phyloP scores from a whole-genome alignment of 2,113 vertebrate species.

The Psammodynastes pulverulentus region DNA sequence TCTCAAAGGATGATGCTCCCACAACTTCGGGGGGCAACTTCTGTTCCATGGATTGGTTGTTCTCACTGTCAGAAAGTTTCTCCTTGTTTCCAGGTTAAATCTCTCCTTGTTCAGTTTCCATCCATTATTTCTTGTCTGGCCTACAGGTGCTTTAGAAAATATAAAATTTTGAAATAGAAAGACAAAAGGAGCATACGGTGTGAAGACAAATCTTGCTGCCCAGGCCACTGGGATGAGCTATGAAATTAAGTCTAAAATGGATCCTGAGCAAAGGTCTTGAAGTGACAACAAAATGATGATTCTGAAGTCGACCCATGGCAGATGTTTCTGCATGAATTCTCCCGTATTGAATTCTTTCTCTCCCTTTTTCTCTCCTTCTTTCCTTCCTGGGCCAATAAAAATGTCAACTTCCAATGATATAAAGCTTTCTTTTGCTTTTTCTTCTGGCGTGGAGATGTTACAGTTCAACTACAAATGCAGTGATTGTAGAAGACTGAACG shows the following conservation, averaged over 20 bases:
- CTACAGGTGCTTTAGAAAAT: too few relatives aligned
- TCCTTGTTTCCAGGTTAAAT: too few relatives aligned
- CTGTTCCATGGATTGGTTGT: too few relatives aligned
- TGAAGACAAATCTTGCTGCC: not conserved
- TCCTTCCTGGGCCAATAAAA: not conserved
- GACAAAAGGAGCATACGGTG: not conserved
- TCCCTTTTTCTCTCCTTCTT: not conserved
- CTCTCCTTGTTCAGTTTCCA: too few relatives aligned
- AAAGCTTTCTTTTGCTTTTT: not conserved
- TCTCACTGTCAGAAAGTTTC: too few relatives aligned
- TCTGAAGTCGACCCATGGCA: slow-evolving; percentile 8
- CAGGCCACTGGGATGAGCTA: not conserved
- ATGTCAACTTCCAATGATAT: slow-evolving; percentile 8
- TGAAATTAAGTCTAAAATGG: slow-evolving; percentile 24
- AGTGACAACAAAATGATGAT: slow-evolving; percentile 5
- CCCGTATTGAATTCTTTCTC: not conserved
- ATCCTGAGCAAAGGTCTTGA: slow-evolving; percentile 2
- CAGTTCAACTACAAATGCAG: not conserved
- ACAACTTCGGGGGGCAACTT: too few relatives aligned
- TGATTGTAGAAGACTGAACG: not conserved
- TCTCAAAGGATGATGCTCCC: too few relatives aligned
- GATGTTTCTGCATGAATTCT: slow-evolving; percentile 11
- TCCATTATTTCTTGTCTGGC: too few relatives aligned
- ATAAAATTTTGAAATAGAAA: too few relatives aligned
- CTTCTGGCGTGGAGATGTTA: not conserved